Percentiles rank a stretch among this genome's conserved stretches.
Conservation (phyloP, 2,797 vertebrate species). For the Neopelma chrysocephalum region DNA sequence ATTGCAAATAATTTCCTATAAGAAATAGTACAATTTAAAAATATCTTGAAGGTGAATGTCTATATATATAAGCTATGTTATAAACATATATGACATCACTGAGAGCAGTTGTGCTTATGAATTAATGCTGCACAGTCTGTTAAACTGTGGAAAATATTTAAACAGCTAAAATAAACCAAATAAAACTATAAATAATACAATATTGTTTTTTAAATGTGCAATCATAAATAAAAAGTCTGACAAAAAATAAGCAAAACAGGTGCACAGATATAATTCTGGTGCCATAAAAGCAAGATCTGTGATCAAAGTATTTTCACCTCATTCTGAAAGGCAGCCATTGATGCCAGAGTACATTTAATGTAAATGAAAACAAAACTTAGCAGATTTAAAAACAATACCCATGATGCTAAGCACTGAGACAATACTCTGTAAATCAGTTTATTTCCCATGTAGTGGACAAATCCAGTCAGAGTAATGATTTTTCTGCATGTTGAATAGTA, state of each 20-base stretch:
- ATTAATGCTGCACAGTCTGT: background rate
- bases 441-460: constrained; percentile 68
- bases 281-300: background rate
- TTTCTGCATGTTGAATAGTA: constrained; percentile 61
- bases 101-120: background rate
- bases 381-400: constrained; percentile 7
- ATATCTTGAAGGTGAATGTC: background rate
- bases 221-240: background rate
- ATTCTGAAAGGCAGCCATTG: background rate
- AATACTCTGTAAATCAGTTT: constrained; percentile 69
- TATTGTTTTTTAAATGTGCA: background rate
- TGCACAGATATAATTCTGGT: background rate
- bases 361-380: background rate
- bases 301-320: background rate
- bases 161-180: background rate
- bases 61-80: background rate
- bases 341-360: background rate
- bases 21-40: background rate
- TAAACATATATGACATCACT: background rate
- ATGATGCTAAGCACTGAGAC: constrained; percentile 47
- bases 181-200: background rate
- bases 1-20: background rate
- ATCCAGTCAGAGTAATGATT: constrained; percentile 61
- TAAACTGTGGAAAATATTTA: background rate
- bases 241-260: background rate